A percentile compares a stretch with the other conserved stretches of the same genome.
These are phyloP conservation scores for Coptodon rendalli DNA, from an alignment of 2,113 vertebrate species.

Conservation along the genomic window DNA sequence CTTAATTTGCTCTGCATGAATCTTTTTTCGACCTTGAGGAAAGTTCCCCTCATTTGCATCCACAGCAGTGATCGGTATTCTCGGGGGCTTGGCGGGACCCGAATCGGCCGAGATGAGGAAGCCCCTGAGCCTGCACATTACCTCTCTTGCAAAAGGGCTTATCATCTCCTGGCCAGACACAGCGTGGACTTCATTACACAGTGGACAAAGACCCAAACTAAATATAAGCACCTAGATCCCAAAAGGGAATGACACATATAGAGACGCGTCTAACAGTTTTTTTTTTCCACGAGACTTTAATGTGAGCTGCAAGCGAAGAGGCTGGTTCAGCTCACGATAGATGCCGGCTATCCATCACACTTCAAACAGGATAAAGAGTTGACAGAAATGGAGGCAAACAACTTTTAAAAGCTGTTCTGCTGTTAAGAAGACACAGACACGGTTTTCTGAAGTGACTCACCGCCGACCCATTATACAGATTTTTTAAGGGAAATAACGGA, in stretches of 20 bases:
- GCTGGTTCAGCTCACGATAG: not conserved
- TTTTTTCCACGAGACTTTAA: not conserved
- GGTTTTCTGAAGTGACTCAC: not conserved
- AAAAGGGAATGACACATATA: slow-evolving; percentile 12
- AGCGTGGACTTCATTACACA: slow-evolving; percentile 30
- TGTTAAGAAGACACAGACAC: not conserved
- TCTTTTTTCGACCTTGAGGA: slow-evolving; percentile 56
- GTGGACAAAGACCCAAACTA: slow-evolving; percentile 39
- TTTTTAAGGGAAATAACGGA: not conserved
- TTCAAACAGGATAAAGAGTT: not conserved
- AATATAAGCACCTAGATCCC: slow-evolving; percentile 38
- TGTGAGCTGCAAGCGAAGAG: not conserved
- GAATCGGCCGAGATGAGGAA: slow-evolving; percentile 19
- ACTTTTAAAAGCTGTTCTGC: not conserved
- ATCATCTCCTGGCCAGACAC: slow-evolving; percentile 35
- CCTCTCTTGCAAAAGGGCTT: slow-evolving; percentile 40
- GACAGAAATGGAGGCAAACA: slow-evolving; percentile 5
- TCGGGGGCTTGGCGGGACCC: slow-evolving; percentile 9
- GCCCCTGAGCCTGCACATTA: slow-evolving; percentile 39
- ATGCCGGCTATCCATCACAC: not conserved
- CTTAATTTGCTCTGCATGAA: slow-evolving; percentile 49
- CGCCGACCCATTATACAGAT: not conserved
- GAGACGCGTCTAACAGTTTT: not conserved
- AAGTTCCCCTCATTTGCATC: slow-evolving; percentile 58
- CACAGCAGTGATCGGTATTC: slow-evolving; percentile 39